Evolutionary conservation across 92 coral and sea anemone species (phyloP), one percentile per base, ranked within the genome.

Genomic region (Pocillopora meandrina): DNA sequence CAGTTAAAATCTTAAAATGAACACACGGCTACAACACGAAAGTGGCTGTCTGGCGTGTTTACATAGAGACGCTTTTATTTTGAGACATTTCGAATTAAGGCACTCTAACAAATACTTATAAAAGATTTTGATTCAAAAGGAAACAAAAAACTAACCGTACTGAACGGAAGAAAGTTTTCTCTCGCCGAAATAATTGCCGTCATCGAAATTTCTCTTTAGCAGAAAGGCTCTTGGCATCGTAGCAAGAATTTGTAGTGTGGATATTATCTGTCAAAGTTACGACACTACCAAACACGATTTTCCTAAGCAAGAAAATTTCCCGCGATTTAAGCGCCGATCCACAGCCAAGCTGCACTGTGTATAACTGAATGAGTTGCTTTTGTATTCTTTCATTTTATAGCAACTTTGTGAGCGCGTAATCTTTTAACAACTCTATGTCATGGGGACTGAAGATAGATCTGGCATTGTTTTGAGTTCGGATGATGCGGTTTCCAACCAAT

Each of bases 351-450:
- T 74, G 70, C 18, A 31, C 65, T 74, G 73, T 73, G 62, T 74
- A 66, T 7, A 60, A 76, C 82, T 77, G 88, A 67, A 56, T 23
- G 56, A 64, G n/a, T 58, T 75, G 36, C 70, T 49, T 84, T 84
- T 84, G 88, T 84, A 58, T 67, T 76, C 52, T 81, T 64, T 84
- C 82, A 86, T 80, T 68, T 82, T 90, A 81, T 90, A 86, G 90
- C 89, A 80, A 89, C 87, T 90, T 85, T 58, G 64, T 71, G 85
- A 58, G 82, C 87, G 91, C 89, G 91, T 92, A 94, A 94, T 94
- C 93, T 89, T 90, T 92, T 94, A 92, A 94, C 98, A 91, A 92
- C 92, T 92, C 88, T 88, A 90, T 93, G 88, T 92, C 95, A 82
- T 94, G 90, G 90, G 90, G 89, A 93, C 89, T 87, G 85, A 72